phyloP scores from a whole-genome alignment of 1,140 invertebrate genomes.

The Matsumurasca onukii region DNA sequence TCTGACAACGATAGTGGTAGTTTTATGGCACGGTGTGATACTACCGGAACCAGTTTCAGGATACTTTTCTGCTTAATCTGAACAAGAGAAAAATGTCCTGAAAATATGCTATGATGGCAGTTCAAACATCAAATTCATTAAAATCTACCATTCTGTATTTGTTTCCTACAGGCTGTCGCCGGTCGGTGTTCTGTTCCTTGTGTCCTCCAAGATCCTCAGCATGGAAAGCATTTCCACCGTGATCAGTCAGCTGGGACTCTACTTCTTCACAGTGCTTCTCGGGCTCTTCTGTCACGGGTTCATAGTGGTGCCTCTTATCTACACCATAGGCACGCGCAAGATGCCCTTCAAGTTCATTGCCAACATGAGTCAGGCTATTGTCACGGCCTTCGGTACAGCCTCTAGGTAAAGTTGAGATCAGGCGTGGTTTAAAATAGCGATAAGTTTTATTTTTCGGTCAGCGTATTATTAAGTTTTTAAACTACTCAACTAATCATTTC shows the following conservation, averaged over 20 bases:
- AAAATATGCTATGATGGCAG: not conserved
- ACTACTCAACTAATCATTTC: too few species aligned
- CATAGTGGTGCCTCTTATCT: slow-evolving; percentile 81
- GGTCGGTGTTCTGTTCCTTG: slow-evolving; percentile 78
- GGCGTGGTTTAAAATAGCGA: too few species aligned
- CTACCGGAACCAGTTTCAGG: too few species aligned
- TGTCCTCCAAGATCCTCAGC: slow-evolving; percentile 75
- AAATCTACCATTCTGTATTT: not conserved
- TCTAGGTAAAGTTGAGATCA: slow-evolving; percentile 76
- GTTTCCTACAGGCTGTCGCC: slow-evolving; percentile 67
- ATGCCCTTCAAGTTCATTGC: slow-evolving; percentile 79
- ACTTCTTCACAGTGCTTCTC: slow-evolving; percentile 86
- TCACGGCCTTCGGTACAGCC: slow-evolving; percentile 89
- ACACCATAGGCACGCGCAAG: slow-evolving; percentile 72
- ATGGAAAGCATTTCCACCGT: slow-evolving; percentile 73
- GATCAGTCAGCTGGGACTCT: slow-evolving; percentile 79
- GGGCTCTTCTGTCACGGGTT: slow-evolving; percentile 90
- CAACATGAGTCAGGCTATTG: slow-evolving; percentile 84
- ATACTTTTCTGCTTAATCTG: too few species aligned
- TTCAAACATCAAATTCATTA: not conserved
- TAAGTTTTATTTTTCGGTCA: too few species aligned
- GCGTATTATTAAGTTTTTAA: too few species aligned
- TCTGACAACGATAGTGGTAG: too few species aligned
- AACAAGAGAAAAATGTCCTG: too few species aligned
- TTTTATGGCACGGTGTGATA: too few species aligned